Evolutionary conservation across 2,888 invertebrate genomes (phyloP), one percentile per base, ranked within the genome.

Genomic region (Coleophora deauratella): DNA sequence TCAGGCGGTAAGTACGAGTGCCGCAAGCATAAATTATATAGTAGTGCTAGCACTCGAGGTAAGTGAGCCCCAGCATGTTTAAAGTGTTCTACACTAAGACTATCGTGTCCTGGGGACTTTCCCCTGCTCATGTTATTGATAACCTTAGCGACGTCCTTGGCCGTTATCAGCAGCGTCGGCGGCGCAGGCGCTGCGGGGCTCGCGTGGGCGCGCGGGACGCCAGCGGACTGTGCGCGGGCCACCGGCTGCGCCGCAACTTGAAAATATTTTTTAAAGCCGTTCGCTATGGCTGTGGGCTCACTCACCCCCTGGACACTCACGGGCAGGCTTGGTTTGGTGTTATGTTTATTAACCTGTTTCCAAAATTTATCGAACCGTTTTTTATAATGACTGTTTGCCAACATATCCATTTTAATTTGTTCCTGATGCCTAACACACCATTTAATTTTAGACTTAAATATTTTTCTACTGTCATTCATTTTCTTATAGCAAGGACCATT

Each of bases 381-480:
- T 9, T 40, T 38, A 12, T 34, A 11, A 27, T 43, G 46, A 13
- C 39, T 37, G 9, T 31, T 21, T 7, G 47, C 47, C 9, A 48
- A 28, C 3, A 42, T 46, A 13, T 47, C 39, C 31, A 50, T 27
- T 42, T 41, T 44, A 8, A 47, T 40, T 39, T 41, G 45, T 11
- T 44, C 30, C 3, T 42, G 14, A 42, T 52, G 35, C 10, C 47
- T 34, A 32, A 46, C 43, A 35, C 49, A 50, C 35, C 39, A 49
- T 27, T 43, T 48, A 9, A 53, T 12, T 32, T 43, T 44, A 2
- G 34, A 15, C 39, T 49, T 50, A 41, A 50, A 52, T n/a, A 42
- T 31, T 9, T 37, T 40, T 10, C 46, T 32, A 11, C 37, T 33
- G 21, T 40, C 36, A 32, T 27, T 14, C 48, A 49, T 51, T 10